Evolutionary conservation across 2,888 invertebrate genomes (phyloP), one percentile per base, ranked within the genome.

Genomic region (Drosophila mettleri): DNA sequence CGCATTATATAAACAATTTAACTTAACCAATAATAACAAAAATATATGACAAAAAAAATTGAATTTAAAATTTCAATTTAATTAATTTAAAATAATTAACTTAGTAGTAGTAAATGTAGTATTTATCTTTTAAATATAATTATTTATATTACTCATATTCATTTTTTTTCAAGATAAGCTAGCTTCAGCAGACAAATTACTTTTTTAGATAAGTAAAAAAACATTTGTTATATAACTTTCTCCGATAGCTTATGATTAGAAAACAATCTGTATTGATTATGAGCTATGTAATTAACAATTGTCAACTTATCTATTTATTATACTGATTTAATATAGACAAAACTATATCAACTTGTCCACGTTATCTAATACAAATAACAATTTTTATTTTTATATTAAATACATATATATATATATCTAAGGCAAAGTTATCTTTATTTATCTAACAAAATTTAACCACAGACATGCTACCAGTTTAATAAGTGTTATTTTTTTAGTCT

Each of bases 401-500:
- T n/a, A 6, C 5, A 34, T 20, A 3, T 16, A 51, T 16, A 51
- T 12, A 51, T 36, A 51, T 36, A 51, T 49, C 20, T n/a, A 22
- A 8, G 10, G 12, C 16, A 45, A 2, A 16, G 27, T 27, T 16
- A 12, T n/a, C 10, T 48, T 51, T 16, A n/a, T 8, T 31, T 38
- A 31, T 18, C 14, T 33, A 46, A 16, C 5, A 33, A 61, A 64
- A 34, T 2, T 18, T 18, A 7, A 48, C 4, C 31, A 16, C 14
- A 16, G 29, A 49, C 22, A 36, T 45, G 38, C 52, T 51, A 58
- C 29, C 34, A 20, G 12, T 41, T 55, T 51, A 20, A 39, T 22
- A 34, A 14, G 10, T 16, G 31, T 27, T 20, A 12, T 55, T 22
- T 27, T 38, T 27, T 3, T 53, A 12, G 29, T 18, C 29, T 27